Evolutionary conservation across 1,140 invertebrate species (phyloP).

Genomic region (Homarus americanus): DNA sequence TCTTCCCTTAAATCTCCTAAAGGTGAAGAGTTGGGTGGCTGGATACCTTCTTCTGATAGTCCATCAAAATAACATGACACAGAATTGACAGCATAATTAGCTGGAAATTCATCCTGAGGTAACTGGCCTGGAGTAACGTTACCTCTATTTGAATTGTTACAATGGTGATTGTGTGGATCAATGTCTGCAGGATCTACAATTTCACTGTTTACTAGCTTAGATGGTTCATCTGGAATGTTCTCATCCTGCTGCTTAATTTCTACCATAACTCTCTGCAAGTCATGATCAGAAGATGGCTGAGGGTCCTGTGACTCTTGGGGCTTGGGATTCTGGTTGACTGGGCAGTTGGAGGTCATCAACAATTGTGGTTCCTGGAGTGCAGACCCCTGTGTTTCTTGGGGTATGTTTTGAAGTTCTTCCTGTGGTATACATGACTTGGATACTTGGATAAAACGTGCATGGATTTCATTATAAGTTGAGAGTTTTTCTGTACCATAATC

Average conservation of each 20-base stretch:
- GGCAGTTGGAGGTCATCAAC: neutral
- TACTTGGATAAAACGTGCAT: neutral
- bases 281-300: neutral
- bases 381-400: neutral
- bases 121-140: too few species aligned
- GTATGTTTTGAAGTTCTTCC: neutral
- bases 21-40: too few species aligned
- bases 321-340: neutral
- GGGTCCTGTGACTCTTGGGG: neutral
- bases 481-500: neutral
- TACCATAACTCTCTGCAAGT: neutral
- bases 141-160: too few species aligned
- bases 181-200: too few species aligned
- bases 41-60: too few species aligned
- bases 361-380: neutral
- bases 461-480: neutral
- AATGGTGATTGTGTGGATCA: too few species aligned
- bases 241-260: neutral
- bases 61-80: too few species aligned
- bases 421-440: constrained; percentile 2
- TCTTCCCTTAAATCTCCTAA: too few species aligned
- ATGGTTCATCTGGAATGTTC: neutral
- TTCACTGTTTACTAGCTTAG: too few species aligned
- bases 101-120: too few species aligned
- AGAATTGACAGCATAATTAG: too few species aligned